Base-by-base conservation (phyloP, 2,888 invertebrate genomes). In the Lasioglossum pauxillum region DNA sequence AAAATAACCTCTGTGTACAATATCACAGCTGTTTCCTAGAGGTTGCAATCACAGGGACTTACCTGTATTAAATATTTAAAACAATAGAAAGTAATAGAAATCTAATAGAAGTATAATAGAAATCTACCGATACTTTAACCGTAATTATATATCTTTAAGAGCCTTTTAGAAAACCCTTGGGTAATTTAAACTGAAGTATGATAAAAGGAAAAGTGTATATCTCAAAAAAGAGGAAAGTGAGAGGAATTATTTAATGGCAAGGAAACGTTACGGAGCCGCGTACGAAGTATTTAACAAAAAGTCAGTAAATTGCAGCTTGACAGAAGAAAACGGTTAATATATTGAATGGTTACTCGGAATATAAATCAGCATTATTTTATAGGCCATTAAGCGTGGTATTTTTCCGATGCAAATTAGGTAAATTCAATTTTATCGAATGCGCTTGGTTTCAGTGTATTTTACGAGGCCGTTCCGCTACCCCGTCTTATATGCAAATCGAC, bases 371-470 rank as follows among this genome's bases (percentile, higher is more conserved):
- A 60, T 27, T 5, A 27, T 7, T 60, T 60, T 60, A 14, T 60
- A 31, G 12, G 14, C 60, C 27, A 60, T 60, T 75, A 41, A 60
- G 2, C n/a, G n/a, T 31, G 7, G 41, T 5, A 19, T 57, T 53
- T 64, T 31, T 27, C 41, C 5, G 8, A 46, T 64, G 75, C 75
- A 38, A 79, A 83, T 41, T 19, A 49, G 31, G 44, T 10, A n/a
- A 46, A 74, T 75, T 75, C 64, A 73, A 78, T 83, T 79, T 85
- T 83, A 83, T 83, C 78, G 49, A 44, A 53, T 72, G 35, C 75
- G 64, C 44, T 75, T 75, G 16, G 14, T n/a, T 64, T 41, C 49
- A n/a, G 78, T 75, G 44, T 64, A 57, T n/a, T 19, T 53, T 27
- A 14, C 31, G 57, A 31, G 67, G 76, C n/a, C 35, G 64, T 79